Base-by-base conservation (phyloP, 1,140 invertebrate species). In the Drosophila baimaii region DNA sequence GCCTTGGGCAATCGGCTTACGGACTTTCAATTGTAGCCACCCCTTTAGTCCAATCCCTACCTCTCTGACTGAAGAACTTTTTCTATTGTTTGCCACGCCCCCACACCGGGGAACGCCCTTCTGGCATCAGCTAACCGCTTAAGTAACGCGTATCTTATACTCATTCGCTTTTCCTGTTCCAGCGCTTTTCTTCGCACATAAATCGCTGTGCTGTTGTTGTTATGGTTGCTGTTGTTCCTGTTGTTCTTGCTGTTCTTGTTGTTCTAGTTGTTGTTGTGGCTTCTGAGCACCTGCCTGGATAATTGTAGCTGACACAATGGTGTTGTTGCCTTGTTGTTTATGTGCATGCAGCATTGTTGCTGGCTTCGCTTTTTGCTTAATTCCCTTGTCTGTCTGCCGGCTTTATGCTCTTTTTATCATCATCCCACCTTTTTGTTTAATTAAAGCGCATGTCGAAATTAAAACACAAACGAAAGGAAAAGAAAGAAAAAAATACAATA, bases 271-370 rank as follows among this genome's bases (percentile, higher is more conserved):
- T 57, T 69, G 43, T 54, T 51, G 70, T 72, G 68, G 58, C 55
- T 56, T 78, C 51, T 29, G 41, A 68, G 76, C 76, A 78, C 75
- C 75, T 77, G 57, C 75, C 73, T 37, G 74, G 63, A 77, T 70
- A 77, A 77, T 78, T 71, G 75, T 55, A 31, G 47, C 51, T 51
- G 72, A 73, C 70, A 76, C 72, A 76, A 68, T 77, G 63, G 65
- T 69, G 73, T 61, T 70, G 39, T 41, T 56, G 74, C 33, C 62
- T 37, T 41, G 63, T 71, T 77, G 61, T 77, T 77, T 65, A 33
- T 76, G 56, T 61, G 68, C 52, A 51, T 75, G 52, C 41, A 44
- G 13, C 43, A 41, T 55, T 37, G 33, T 57, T 76, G 35, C 15
- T 70, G 59, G 33, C 33, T 39, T 58, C 41, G 35, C 37, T 41